These are phyloP conservation scores for Cephus pygmeus DNA, from an alignment of 2,888 invertebrate species.

Conservation along the genomic window DNA sequence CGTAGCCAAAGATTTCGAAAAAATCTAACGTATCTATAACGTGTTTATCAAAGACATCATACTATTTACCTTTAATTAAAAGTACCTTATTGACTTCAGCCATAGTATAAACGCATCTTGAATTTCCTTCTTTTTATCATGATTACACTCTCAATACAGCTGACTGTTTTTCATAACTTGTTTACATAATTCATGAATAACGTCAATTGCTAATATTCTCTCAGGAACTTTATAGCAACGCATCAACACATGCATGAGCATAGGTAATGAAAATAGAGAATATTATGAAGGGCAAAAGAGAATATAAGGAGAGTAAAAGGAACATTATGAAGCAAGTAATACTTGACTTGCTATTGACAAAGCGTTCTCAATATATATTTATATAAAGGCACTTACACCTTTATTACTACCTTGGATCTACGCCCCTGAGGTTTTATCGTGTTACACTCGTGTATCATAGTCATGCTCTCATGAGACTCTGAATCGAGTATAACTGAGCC, in stretches of 20 bases:
- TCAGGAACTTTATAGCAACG: not conserved
- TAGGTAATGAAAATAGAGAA: not conserved
- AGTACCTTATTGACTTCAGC: not conserved
- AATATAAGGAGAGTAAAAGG: not conserved
- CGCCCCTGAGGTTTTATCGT: not conserved
- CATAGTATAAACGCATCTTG: not conserved
- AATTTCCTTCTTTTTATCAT: not conserved
- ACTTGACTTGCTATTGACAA: not conserved
- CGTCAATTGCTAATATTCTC: not conserved
- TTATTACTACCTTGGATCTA: not conserved
- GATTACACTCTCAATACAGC: not conserved
- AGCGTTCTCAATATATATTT: not conserved
- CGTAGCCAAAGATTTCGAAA: not conserved
- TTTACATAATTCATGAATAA: not conserved
- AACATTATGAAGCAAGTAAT: not conserved
- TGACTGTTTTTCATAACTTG: not conserved
- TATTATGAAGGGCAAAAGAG: not conserved
- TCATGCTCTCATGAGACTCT: not conserved
- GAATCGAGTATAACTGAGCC: conserved; percentile 19
- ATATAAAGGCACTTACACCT: too few species aligned
- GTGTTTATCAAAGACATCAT: not conserved
- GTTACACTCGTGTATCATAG: not conserved
- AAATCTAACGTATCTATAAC: not conserved
- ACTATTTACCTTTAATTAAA: not conserved
- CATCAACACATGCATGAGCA: not conserved